Evolutionary conservation across 2,888 invertebrate species (phyloP).

Genomic region (Pseudococcus viburni): DNA sequence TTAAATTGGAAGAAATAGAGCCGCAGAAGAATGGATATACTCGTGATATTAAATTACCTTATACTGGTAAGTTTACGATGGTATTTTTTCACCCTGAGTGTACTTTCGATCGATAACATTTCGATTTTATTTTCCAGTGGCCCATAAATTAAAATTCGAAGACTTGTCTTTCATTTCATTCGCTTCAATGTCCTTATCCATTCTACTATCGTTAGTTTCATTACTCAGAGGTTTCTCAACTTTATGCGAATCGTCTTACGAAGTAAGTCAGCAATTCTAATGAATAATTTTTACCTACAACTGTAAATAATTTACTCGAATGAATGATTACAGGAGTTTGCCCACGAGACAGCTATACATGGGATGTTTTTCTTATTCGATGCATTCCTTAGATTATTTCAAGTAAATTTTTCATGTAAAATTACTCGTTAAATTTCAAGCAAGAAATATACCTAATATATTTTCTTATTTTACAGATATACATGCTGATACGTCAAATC

Average conservation of each 20-base stretch:
- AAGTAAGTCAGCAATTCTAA: conserved; percentile 9
- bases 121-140: conserved; percentile 24
- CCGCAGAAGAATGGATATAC: conserved; percentile 46
- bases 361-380: conserved; percentile 34
- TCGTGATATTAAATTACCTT: conserved; percentile 60
- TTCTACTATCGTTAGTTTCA: conserved; percentile 56
- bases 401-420: conserved; percentile 20
- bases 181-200: conserved; percentile 39
- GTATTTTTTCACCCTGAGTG: not conserved
- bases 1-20: conserved; percentile 64
- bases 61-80: conserved; percentile 21
- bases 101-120: not conserved
- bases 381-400: conserved; percentile 10
- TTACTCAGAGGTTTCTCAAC: conserved; percentile 51
- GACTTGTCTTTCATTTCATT: conserved; percentile 61
- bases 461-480: conserved; percentile 22
- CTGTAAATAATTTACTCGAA: not conserved
- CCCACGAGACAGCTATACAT: not conserved
- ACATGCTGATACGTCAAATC: conserved; percentile 58
- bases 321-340: conserved; percentile 20
- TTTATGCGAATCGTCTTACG: conserved; percentile 53
- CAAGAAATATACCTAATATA: not conserved
- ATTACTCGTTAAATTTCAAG: not conserved
- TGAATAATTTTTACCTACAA: not conserved
- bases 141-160: conserved; percentile 60